Evolutionary conservation across 1,140 invertebrate genomes (phyloP), one percentile per base, ranked within the genome.

Genomic region (Ceratitis capitata): DNA sequence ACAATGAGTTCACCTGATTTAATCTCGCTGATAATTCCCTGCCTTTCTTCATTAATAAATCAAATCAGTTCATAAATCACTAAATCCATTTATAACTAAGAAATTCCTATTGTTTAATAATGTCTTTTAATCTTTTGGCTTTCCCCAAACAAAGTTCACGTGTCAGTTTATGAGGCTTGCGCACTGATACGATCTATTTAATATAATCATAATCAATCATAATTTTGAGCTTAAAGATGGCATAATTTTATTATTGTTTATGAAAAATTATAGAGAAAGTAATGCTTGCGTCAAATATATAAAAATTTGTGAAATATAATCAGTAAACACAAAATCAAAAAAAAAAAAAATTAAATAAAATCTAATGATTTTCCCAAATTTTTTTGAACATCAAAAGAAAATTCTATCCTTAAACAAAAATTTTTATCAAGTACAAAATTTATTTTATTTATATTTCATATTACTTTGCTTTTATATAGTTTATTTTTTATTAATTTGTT

Each of bases 21-120:
- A n/a, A n/a, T n/a, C n/a, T 53, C 49, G 6, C 51, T n/a, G 16
- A 32, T 74, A 85, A 85, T 69, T 85, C 45, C 74, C 49, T 32
- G 51, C 64, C 64, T 69, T 35, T 39, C 26, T 39, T 69, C n/a
- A 14, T 23, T 56, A 56, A 56, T 56, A 53, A 53, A n/a, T 53
- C n/a, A n/a, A n/a, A n/a, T n/a, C n/a, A 4, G 12, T 69, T 69
- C 23, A 69, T 69, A 69, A 69, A 35, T 16, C 35, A 26, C 26
- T 69, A 7, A 35, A 69, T 29, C 16, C 26, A 12, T 69, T 69
- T 69, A 39, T 69, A 26, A 26, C n/a, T 6, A 4, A 5, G 23
- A 19, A 23, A 56, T 56, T 56, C 14, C 51, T 23, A 56, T 14
- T n/a, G 12, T 12, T 23, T 23, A 4, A 56, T 7, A 56, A 56